Base-by-base conservation (phyloP, 1,140 invertebrate species). In the Caenorhabditis brenneri region DNA sequence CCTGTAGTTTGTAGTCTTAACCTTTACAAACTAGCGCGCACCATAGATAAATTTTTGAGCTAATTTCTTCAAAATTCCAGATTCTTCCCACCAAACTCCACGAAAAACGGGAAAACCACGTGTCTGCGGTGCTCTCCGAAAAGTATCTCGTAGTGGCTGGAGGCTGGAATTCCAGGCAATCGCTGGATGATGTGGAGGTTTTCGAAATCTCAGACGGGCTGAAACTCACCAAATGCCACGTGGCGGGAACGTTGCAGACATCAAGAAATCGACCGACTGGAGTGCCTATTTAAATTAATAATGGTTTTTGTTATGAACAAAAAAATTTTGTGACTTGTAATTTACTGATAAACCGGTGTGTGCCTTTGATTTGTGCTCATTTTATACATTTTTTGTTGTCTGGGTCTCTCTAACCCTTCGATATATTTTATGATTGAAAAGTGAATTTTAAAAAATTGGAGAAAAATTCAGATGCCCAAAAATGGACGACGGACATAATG, bases 391-490 rank as follows among this genome's bases (percentile, higher is more conserved):
- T n/a, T n/a, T n/a, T n/a, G n/a, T n/a, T n/a, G n/a, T n/a, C 49
- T 51, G n/a, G 19, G 53, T 19, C 19, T 55, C 53, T n/a, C n/a
- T n/a, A n/a, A n/a, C n/a, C n/a, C n/a, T n/a, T n/a, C n/a, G n/a
- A n/a, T n/a, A n/a, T n/a, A n/a, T n/a, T n/a, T n/a, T n/a, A n/a
- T n/a, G n/a, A n/a, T 36, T 0, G 3, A 5, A 36, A 0, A 4
- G 1, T 19, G 10, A 0, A n/a, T 5, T 19, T 51, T n/a, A 1
- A 15, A 9, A 29, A 55, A 55, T 22, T 27, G 33, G 16, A n/a
- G n/a, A n/a, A 49, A 49, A 51, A 46, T 42, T 22, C n/a, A 74
- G 65, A 74, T 74, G 65, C 36, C 36, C 31, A 65, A 74, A 42
- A 74, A 74, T 74, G 65, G 36, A 42, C 39, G 39, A 42, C 0